Evolutionary conservation across 2,888 invertebrate genomes (phyloP), one percentile per base, ranked within the genome.

Genomic region (Pelosia muscerda): DNA sequence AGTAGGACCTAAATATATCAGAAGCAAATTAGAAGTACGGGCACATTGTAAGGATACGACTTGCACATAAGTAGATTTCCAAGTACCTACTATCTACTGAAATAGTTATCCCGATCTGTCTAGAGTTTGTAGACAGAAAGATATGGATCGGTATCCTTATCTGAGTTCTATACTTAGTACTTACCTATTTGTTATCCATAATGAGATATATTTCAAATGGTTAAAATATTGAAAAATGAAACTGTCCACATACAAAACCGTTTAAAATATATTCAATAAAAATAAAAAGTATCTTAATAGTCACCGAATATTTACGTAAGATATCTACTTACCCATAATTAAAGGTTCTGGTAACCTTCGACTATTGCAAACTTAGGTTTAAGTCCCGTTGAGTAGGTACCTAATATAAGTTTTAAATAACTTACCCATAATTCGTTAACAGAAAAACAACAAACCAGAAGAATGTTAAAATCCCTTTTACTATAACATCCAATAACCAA

Each of bases 401-500:
- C 31, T 31, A 2, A 19, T 42, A 13, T 19, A 42, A 19, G 19
- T 0, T 42, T 42, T 5, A 49, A n/a, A 8, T n/a, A 49, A 19
- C 8, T 42, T 42, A 19, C 19, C 9, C 11, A 57, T 28, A 28
- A n/a, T 26, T 28, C 5, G 3, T 19, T 19, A 57, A 57, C n/a
- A 49, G 28, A n/a, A 25, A 53, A n/a, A 28, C 10, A 53, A 31
- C 22, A 54, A 54, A 34, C 25, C n/a, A 59, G n/a, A 58, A 64
- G n/a, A 38, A 54, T 11, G 22, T 23, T 26, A 19, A 59, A 49
- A 63, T n/a, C 59, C 22, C 13, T 62, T 71, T 67, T 66, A 66
- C 63, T 78, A 75, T 82, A 82, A 81, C 79, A 81, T 78, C 82
- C 84, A 84, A 86, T 87, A 85, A 86, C 84, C 88, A 86, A 89